Conservation (phyloP, 2,797 vertebrate genomes). For the Capromys pilorides region DNA sequence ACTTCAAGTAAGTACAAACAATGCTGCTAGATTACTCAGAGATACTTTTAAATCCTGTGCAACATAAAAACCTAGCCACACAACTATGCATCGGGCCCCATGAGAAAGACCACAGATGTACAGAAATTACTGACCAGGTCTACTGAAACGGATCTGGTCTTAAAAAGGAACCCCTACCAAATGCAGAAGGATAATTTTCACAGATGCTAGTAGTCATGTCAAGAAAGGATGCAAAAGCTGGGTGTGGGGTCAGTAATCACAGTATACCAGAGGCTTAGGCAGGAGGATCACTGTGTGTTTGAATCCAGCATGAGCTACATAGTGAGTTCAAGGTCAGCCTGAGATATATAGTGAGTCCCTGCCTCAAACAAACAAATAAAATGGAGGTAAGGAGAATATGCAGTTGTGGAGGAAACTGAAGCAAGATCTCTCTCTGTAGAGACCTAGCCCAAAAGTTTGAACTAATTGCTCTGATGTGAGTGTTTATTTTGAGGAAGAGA, state of each 20-base stretch:
- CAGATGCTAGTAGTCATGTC: not conserved
- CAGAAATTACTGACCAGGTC: not conserved
- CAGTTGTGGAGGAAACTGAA: not conserved
- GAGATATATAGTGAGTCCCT: not conserved
- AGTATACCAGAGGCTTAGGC: no score
- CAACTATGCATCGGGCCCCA: no score
- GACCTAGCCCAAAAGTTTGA: not conserved
- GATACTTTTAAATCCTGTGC: not conserved
- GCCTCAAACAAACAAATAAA: not conserved
- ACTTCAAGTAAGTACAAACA: not conserved
- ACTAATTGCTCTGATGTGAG: not conserved
- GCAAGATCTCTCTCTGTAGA: not conserved
- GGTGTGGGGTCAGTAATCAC: no score
- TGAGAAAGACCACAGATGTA: not conserved
- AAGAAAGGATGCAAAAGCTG: no score
- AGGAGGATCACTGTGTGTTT: no score
- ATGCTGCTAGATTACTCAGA: not conserved
- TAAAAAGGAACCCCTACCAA: not conserved
- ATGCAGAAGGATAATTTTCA: not conserved
- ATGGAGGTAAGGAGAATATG: not conserved
- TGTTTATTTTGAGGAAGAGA: not conserved
- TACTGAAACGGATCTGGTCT: not conserved
- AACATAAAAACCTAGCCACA: not conserved
- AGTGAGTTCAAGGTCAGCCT: not conserved
- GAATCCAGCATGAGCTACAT: not conserved